These are phyloP conservation scores for Bellardia bayeri DNA, from an alignment of 2,888 invertebrate genomes.

Conservation along the genomic window DNA sequence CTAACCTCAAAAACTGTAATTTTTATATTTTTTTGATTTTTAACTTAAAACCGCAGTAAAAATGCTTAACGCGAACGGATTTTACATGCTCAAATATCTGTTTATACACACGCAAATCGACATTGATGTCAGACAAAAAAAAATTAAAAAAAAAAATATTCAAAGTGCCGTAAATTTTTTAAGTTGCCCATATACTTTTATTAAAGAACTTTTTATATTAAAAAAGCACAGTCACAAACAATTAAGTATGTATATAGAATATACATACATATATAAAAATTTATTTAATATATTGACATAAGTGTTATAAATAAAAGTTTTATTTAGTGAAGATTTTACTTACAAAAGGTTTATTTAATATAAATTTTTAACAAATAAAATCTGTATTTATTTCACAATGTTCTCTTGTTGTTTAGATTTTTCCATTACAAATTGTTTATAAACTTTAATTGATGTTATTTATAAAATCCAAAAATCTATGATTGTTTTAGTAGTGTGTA, in stretches of 20 bases:
- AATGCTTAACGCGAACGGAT: no score
- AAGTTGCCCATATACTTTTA: not conserved
- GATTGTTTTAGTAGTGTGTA: conserved; percentile 5
- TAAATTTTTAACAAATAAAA: not conserved
- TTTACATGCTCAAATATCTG: no score
- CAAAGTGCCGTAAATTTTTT: no score
- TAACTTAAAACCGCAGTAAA: no score
- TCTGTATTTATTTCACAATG: not conserved
- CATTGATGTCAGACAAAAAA: no score
- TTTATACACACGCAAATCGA: no score
- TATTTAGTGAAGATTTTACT: not conserved
- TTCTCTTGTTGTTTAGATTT: not conserved
- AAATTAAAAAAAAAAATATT: no score
- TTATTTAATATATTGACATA: no score
- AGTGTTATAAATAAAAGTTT: not conserved
- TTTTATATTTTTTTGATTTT: no score
- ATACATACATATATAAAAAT: no score
- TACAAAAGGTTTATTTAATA: not conserved
- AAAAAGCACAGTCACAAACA: not conserved
- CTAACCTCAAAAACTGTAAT: no score
- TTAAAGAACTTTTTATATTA: not conserved
- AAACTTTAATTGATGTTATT: no score
- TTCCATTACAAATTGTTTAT: not conserved
- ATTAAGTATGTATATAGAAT: not conserved
- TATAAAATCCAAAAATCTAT: not conserved